Base-by-base conservation (phyloP, 2,113 vertebrate genomes). In the human (Homo sapiens) region DNA sequence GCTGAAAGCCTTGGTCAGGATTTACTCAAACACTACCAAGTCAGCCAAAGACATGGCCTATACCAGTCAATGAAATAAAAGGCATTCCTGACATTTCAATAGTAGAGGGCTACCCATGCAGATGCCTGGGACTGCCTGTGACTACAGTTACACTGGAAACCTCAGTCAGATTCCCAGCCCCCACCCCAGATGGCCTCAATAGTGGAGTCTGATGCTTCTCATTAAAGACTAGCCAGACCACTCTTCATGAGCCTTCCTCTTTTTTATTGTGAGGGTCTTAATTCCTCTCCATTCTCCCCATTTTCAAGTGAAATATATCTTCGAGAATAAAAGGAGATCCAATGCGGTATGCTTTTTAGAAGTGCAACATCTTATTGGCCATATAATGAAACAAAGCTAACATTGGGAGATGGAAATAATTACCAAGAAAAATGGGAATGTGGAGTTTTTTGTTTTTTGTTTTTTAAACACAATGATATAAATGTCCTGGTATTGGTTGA, bases 41-140 rank as follows among this genome's bases (percentile, higher is more conserved):
- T 43, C 64, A 64, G 45, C 27, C 40, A 76, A 45, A 93, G 70
- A 43, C 57, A 27, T 32, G 23, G 22, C 38, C 30, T 75, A 6
- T 45, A 43, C 45, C 83, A 82, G 52, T 66, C 64, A 83, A 92
- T 75, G 83, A 79, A 96, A 92, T 52, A 68, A 95, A 97, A 97
- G 80, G 40, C 75, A 70, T 96, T 93, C 93, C 88, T 94, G 93
- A 64, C 90, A 35, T 95, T 89, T 95, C 93, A 89, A 6, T 73
- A 91, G 50, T 45, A 66, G 85, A 93, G 35, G 32, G 50, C 5
- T 0, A 14, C 40, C 89, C 16, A 0, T 17, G 22, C 93, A 66
- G 83, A 72, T 91, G 83, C 95, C 61, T 0, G 2, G 16, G 40
- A 90, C 78, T 40, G 80, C 70, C 48, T 50, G 38, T 14, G 6